A percentile compares a stretch with the other conserved stretches of the same genome.
These are phyloP conservation scores for Sorex araneus DNA, from an alignment of 2,113 vertebrate species.

Conservation along the genomic window DNA sequence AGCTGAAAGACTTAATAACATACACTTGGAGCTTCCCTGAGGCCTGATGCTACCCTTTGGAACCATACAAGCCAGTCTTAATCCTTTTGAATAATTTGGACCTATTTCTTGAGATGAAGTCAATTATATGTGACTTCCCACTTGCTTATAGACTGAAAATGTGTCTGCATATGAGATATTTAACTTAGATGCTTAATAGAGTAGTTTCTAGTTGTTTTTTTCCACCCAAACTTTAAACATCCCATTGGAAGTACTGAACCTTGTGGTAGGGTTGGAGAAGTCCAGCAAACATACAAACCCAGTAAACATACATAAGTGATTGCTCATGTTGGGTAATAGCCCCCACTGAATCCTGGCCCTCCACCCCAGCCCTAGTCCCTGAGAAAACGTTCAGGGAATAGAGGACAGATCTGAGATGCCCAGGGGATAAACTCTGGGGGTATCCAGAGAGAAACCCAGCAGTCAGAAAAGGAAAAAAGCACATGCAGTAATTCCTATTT, in stretches of 20 bases:
- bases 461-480: conserved; percentile 2
- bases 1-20: not conserved
- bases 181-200: not conserved
- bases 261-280: not conserved
- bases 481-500: not conserved
- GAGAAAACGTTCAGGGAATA: not conserved
- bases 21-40: not conserved
- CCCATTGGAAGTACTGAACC: not conserved
- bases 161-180: not conserved
- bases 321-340: not conserved
- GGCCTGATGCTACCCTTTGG: not conserved
- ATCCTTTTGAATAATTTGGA: not conserved
- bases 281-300: not conserved
- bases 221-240: not conserved
- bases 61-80: not conserved
- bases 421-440: not conserved
- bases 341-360: too few species aligned
- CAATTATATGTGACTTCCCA: not conserved
- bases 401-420: not conserved
- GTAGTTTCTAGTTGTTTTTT: not conserved
- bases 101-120: not conserved
- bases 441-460: not conserved
- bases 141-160: conserved; percentile 22
- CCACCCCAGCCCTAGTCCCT: too few species aligned
- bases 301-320: not conserved